Evolutionary conservation across 1,140 invertebrate species (phyloP), one percentile per base, ranked within the genome.

Genomic region (Lordiphosa mommai): DNA sequence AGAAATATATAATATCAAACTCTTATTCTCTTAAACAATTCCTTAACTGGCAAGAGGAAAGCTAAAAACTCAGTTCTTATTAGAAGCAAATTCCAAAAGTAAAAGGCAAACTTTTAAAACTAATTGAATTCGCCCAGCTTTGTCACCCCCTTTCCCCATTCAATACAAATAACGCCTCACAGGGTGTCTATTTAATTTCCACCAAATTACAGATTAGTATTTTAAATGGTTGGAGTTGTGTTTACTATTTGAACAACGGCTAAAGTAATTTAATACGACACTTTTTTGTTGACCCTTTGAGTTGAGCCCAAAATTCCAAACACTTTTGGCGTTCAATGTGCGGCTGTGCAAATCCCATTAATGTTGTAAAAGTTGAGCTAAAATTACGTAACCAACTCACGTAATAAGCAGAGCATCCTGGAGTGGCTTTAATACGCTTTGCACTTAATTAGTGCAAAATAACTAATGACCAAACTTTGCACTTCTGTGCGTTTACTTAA

Each of bases 391-490:
- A 66, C 33, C 64, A 34, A 9, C 32, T 29, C 61, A 67, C 64
- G 64, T 67, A 65, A 32, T 55, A 65, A 48, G 48, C 34, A 46
- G 41, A 48, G 47, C 43, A 49, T 33, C 30, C n/a, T 20, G 29
- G 23, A 10, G 13, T 14, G 23, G 23, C 13, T 49, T 49, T 49
- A 49, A 49, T 33, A 38, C 29, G 64, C 33, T 67, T 67, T 67
- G 55, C 63, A 67, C 64, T 59, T 67, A 68, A 68, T 68, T 67
- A 68, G 53, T 41, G 53, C 63, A 49, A 51, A 67, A 43, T 59
- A 67, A 67, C 53, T 67, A 67, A 67, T 67, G 63, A 67, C 63
- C 6, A 67, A 68, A 67, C 52, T 67, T 67, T 51, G 46, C 61
- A 67, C 27, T 20, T 7, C 14, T 65, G n/a, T 37, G 23, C 27